phyloP scores from a whole-genome alignment of 1,140 invertebrate species.

The Macrobrachium nipponense region DNA sequence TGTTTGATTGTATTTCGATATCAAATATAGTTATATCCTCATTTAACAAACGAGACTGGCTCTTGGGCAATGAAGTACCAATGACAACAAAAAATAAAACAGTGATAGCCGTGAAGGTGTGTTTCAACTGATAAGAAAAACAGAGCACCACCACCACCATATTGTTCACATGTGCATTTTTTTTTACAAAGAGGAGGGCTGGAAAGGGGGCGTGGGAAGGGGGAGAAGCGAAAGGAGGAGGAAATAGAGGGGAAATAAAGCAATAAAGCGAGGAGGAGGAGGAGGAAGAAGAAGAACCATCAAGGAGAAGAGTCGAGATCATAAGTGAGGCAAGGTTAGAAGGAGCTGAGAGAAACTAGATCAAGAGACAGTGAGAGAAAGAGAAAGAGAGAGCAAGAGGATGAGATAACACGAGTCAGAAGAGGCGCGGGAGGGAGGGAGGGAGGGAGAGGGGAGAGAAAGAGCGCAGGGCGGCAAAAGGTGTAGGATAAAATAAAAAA shows the following conservation, averaged over 20 bases:
- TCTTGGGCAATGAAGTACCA: too few relatives aligned
- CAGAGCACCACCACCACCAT: too few relatives aligned
- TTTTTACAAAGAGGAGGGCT: neutral
- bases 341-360: neutral
- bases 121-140: too few relatives aligned
- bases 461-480: neutral
- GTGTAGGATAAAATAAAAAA: neutral
- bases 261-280: neutral
- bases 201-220: neutral
- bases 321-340: neutral
- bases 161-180: too few relatives aligned
- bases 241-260: neutral
- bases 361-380: slow-evolving; percentile 18
- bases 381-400: neutral
- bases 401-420: neutral
- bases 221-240: neutral
- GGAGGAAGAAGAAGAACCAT: neutral
- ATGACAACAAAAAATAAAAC: too few relatives aligned
- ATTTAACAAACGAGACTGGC: too few relatives aligned
- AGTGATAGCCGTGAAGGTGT: too few relatives aligned
- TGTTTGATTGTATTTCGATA: too few relatives aligned
- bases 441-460: neutral
- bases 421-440: neutral
- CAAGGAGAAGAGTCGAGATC: neutral
- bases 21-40: too few relatives aligned